Evolutionary conservation across 2,888 invertebrate species (phyloP), one percentile per base, ranked within the genome.

Genomic region (Tachina lurida): DNA sequence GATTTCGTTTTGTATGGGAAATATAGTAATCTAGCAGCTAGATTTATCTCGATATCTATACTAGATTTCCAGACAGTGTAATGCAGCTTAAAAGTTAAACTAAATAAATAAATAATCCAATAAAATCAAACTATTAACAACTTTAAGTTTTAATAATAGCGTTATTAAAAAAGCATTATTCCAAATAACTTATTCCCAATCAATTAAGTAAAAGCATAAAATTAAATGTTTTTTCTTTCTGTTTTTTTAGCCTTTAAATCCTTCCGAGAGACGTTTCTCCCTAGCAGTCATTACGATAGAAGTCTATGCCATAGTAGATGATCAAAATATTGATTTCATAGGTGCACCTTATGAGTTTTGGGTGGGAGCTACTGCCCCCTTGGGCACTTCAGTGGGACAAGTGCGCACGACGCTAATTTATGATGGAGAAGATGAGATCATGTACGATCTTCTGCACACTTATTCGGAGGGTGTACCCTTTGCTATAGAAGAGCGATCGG

Each of bases 391-490:
- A 88, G 95, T 97, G 58, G 97, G 97, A 0, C 97, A 97, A 93
- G 96, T 97, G 70, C 94, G 96, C 85, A 95, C 97, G 1, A 96
- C 95, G 43, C 95, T 96, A 76, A 95, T 95, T 5, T 94, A 95
- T 88, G 95, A 95, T 76, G 95, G 94, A 70, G 94, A 94, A 86
- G 95, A 95, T 68, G 94, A 93, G 56, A 91, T 93, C 1, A 94
- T 96, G 87, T 97, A 96, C 90, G 97, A 97, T 92, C 93, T 97
- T 5, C 92, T 97, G 71, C 97, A 97, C 91, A 96, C 96, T 87
- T 97, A 97, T 90, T 95, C 97, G 89, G 97, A 97, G 93, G 97
- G 97, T 95, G 97, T 97, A n/a, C 98, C 98, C 7, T 97, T 98
- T 92, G 97, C 97, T 5, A 97, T 98, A 39, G 97, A 97, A 93